Evolutionary conservation across 2,888 invertebrate genomes (phyloP), one percentile per base, ranked within the genome.

Genomic region (Nysson spinosus): DNA sequence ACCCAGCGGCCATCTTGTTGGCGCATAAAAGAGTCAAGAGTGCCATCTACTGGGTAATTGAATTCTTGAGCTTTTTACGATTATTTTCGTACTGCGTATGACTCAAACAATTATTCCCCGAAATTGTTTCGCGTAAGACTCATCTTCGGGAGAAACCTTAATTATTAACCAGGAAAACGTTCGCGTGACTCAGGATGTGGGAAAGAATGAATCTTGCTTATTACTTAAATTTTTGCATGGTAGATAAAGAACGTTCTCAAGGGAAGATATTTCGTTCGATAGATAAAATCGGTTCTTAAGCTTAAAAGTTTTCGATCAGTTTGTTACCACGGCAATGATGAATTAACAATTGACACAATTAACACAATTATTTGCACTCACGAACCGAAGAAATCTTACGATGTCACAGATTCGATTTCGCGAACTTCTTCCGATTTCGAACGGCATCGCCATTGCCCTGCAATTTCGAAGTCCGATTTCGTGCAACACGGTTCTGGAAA

Each of bases 11-110:
- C 67, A 64, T 67, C 46, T 65, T 67, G 58, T 37, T 32, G 11
- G 14, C 22, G 7, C 19, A 1, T 5, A 24, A 49, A 42, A 32
- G 30, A 40, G 35, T 24, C 37, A 19, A 16, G 9, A 37, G 17
- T 30, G 67, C 68, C 68, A 66, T 56, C 67, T 67, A 20, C 28
- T 40, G 47, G 12, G 19, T 19, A 22, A 56, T 56, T 12, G 39
- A 14, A n/a, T 22, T 34, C 56, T 40, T 32, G 17, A 34, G n/a
- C n/a, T 46, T 43, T 39, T 39, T 9, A 5, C 16, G 39, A 47
- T 64, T 52, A 61, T 66, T 64, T 58, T 24, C 24, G 39, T 44
- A n/a, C 19, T n/a, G 12, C 7, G 12, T 1, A 4, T 65, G 64
- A 65, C 49, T 65, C 66, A 56, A 32, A 2, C 11, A 43, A 35